Base-by-base conservation (phyloP, 2,113 vertebrate species). In the Salvelinus fontinalis region DNA sequence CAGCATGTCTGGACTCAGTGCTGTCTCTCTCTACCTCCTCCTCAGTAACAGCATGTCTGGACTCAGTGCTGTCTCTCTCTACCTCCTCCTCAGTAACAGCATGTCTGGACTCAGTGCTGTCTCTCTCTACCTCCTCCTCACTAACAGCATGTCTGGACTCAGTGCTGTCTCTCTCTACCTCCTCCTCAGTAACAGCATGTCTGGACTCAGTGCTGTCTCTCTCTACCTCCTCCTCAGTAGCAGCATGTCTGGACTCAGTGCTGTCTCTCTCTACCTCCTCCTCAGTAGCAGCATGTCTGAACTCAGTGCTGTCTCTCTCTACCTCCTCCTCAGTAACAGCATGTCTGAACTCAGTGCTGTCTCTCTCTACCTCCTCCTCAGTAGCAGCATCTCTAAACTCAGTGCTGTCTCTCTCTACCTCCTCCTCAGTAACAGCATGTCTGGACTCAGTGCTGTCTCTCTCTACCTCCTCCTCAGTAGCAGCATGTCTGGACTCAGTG, bases 171-270 rank as follows among this genome's bases (percentile, higher is more conserved):
- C 48, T 18, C 14, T 26, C 7, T 70, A 67, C 72, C 49, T 7
- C 65, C 70, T 44, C 57, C 69, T n/a, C 76, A 76, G 51, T 73
- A 11, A 5, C 71, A 62, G 39, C 39, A 44, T 1, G 81, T 75
- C 67, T 26, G 71, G 16, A 82, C 8, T 44, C 3, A 29, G 29
- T 29, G 29, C 0, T 4, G 0, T 4, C 29, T 29, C 29, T 29
- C 29, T 4, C 29, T 29, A 29, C 29, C 3, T 4, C 29, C 29
- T 1, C 34, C 34, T 39, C 34, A 39, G 6, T 2, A 39, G 6
- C 34, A 39, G 31, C 31, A 34, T 7, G 7, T 0, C 34, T 39
- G 34, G 0, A 39, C 39, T 44, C 9, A 44, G 39, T 44, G 39
- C 2, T 11, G 1, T 16, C 54, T 62, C 49, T 18, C 14, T 26